A percentile compares a stretch with the other conserved stretches of the same genome.
Conservation (phyloP, 2,888 invertebrate genomes). For the Cynaeus angustus region DNA sequence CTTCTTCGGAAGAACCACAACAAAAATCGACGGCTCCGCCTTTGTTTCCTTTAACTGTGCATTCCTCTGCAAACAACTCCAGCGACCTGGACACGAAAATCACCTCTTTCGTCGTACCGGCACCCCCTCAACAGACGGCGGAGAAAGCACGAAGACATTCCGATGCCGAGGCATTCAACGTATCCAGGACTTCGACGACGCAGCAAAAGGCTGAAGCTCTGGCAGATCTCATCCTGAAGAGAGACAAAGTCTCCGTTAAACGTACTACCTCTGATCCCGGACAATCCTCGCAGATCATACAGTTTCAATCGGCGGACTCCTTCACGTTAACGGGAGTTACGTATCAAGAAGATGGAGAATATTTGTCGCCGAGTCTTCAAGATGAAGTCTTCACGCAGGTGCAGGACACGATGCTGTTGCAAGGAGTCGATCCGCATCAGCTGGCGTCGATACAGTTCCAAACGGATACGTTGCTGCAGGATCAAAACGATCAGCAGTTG, state of each 20-base stretch:
- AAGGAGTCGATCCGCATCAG: constrained; percentile 79
- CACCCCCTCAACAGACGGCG: constrained; percentile 71
- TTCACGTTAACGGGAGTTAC: constrained; percentile 78
- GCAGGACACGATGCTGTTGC: constrained; percentile 80
- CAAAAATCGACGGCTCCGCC: constrained; percentile 68
- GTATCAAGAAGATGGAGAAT: constrained; percentile 77
- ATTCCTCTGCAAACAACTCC: constrained; percentile 69
- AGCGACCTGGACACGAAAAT: constrained; percentile 68
- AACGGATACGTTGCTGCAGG: constrained; percentile 74
- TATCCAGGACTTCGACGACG: constrained; percentile 57
- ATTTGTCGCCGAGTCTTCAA: constrained; percentile 79
- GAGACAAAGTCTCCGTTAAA: constrained; percentile 82
- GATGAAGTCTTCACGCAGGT: constrained; percentile 76
- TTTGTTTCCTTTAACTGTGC: constrained; percentile 70
- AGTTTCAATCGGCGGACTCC: constrained; percentile 76
- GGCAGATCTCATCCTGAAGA: constrained; percentile 84
- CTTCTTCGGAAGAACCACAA: constrained; percentile 14
- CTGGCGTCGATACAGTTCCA: constrained; percentile 70
- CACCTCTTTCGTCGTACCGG: constrained; percentile 76
- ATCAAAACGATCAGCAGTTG: constrained; percentile 78
- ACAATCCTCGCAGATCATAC: constrained; percentile 75
- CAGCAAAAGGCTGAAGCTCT: constrained; percentile 84
- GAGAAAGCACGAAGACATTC: constrained; percentile 76
- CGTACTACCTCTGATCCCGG: constrained; percentile 83
- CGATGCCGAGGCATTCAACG: constrained; percentile 74